phyloP scores from a whole-genome alignment of 2,888 invertebrate genomes.

The Fragum fragum region DNA sequence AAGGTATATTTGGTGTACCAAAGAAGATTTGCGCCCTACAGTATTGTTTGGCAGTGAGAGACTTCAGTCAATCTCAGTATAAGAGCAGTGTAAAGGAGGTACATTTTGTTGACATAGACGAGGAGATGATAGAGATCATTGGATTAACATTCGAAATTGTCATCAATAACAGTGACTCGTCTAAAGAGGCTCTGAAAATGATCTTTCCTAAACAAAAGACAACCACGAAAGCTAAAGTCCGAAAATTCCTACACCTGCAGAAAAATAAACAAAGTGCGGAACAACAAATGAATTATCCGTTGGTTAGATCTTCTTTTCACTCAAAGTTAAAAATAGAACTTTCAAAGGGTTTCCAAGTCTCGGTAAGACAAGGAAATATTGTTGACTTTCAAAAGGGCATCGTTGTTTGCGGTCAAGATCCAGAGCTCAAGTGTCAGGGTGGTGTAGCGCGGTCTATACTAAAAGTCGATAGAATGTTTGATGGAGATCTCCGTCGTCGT shows the following conservation, averaged over 20 bases:
- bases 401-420: slow-evolving; percentile 26
- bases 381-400: not conserved
- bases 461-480: not conserved
- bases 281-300: not conserved
- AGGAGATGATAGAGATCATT: slow-evolving; percentile 23
- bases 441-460: slow-evolving; percentile 2
- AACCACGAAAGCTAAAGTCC: not conserved
- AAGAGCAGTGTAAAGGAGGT: slow-evolving; percentile 8
- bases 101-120: slow-evolving; percentile 29
- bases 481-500: not conserved
- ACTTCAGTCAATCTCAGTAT: not conserved
- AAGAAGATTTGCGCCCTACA: slow-evolving; percentile 18
- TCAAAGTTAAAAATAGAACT: not conserved
- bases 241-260: not conserved
- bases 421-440: not conserved
- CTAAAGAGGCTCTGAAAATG: not conserved
- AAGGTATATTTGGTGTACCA: slow-evolving; percentile 31
- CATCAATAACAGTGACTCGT: not conserved
- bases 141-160: slow-evolving; percentile 15
- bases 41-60: slow-evolving; percentile 20
- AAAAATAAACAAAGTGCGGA: not conserved
- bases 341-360: not conserved
- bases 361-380: not conserved
- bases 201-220: not conserved
- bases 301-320: not conserved